Conservation (phyloP, 2,797 vertebrate genomes). For the Agapornis canus region DNA sequence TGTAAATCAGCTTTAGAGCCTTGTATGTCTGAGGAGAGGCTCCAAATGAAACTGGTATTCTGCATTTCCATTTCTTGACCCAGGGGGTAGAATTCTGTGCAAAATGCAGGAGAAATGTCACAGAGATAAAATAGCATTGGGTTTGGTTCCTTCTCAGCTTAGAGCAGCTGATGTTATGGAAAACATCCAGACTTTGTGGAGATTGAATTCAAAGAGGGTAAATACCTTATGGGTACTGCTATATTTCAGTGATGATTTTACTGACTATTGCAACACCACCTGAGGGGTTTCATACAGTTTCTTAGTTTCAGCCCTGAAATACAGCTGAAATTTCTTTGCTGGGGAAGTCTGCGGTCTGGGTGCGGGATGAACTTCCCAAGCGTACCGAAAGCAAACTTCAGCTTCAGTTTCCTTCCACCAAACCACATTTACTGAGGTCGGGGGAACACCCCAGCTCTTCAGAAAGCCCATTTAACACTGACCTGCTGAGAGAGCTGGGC, state of each 20-base stretch:
- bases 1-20: slow-evolving; percentile 47
- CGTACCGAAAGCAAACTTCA: neutral
- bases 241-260: neutral
- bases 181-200: neutral
- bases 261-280: neutral
- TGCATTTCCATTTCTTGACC: slow-evolving; percentile 34
- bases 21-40: neutral
- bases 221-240: neutral
- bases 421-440: neutral
- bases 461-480: neutral
- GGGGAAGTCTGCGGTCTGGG: neutral
- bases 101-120: neutral
- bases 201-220: neutral
- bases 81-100: slow-evolving; percentile 1
- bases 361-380: neutral
- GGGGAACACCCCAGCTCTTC: neutral
- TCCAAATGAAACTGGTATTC: slow-evolving; percentile 29
- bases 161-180: neutral
- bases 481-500: neutral
- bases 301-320: neutral
- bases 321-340: neutral
- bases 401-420: neutral
- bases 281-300: neutral
- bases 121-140: neutral
- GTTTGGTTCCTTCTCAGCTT: neutral